Conservation (phyloP, 2,888 invertebrate species). For the Eupithecia tripunctaria region DNA sequence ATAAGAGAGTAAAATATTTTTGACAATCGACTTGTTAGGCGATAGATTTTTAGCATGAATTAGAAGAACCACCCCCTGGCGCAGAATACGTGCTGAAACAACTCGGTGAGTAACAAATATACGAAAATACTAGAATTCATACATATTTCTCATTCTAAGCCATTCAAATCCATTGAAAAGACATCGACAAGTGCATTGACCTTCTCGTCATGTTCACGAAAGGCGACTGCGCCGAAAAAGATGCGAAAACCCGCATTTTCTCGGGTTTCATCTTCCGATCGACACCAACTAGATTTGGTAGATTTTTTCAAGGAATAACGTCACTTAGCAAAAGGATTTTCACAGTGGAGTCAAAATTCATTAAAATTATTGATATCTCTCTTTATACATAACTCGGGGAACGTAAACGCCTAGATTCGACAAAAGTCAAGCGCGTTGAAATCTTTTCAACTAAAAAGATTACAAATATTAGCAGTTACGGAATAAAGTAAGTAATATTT, state of each 20-base stretch:
- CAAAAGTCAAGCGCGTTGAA: slow-evolving; percentile 16
- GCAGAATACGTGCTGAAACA: slow-evolving; percentile 35
- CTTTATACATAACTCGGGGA: neutral
- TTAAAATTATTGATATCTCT: neutral
- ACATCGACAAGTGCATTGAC: neutral
- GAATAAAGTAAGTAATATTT: neutral
- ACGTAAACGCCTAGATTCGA: slow-evolving; percentile 14
- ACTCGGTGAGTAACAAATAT: slow-evolving; percentile 39
- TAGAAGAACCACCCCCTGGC: slow-evolving; percentile 45
- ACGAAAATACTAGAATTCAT: neutral
- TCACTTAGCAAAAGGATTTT: slow-evolving; percentile 32
- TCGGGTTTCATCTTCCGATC: slow-evolving; percentile 35
- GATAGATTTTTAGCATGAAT: slow-evolving; percentile 65
- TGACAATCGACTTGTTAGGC: slow-evolving; percentile 62
- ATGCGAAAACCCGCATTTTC: slow-evolving; percentile 38
- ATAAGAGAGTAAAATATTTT: slow-evolving; percentile 62
- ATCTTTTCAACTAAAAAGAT: slow-evolving; percentile 21
- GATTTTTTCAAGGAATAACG: slow-evolving; percentile 32
- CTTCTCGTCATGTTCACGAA: slow-evolving; percentile 4
- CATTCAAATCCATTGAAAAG: neutral
- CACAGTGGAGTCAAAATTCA: slow-evolving; percentile 20
- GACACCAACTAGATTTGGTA: slow-evolving; percentile 66
- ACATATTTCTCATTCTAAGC: neutral
- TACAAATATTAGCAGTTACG: neutral
- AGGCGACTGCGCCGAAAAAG: slow-evolving; percentile 22